Evolutionary conservation across 1,140 invertebrate species (phyloP).

Genomic region (Venustaconcha ellipsiformis): DNA sequence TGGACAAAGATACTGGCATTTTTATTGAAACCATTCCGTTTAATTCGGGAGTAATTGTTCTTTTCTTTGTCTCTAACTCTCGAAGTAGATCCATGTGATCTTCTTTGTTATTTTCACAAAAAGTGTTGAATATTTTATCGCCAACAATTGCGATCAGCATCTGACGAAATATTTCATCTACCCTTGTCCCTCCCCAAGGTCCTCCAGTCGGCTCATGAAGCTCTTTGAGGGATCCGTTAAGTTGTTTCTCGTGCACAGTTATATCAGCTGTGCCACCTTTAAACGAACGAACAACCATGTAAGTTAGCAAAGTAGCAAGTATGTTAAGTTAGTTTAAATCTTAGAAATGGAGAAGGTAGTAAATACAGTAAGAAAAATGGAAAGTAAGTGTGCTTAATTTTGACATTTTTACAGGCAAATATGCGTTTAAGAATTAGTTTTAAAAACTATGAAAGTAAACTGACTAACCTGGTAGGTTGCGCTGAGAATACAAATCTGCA

Average conservation of each 20-base stretch:
- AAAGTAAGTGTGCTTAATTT: neutral
- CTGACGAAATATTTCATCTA: slow-evolving; percentile 28
- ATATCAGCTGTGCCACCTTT: slow-evolving; percentile 30
- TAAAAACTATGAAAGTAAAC: neutral
- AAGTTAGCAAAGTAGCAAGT: neutral
- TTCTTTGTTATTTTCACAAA: slow-evolving; percentile 19
- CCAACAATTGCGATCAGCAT: slow-evolving; percentile 22
- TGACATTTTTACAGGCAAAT: neutral
- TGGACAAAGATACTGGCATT: slow-evolving; percentile 13
- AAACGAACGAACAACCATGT: neutral
- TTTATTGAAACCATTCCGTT: slow-evolving; percentile 19
- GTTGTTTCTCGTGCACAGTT: slow-evolving; percentile 22
- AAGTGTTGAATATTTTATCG: slow-evolving; percentile 15
- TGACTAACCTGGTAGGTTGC: neutral
- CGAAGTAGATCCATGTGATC: slow-evolving; percentile 28
- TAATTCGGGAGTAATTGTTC: slow-evolving; percentile 19
- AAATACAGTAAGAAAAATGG: neutral
- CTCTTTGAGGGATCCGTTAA: slow-evolving; percentile 19
- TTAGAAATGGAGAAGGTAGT: neutral
- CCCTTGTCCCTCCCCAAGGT: slow-evolving; percentile 35
- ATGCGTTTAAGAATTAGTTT: neutral
- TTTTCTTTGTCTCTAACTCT: slow-evolving; percentile 31
- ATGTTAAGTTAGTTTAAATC: neutral
- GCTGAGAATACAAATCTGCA: no score
- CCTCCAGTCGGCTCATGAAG: slow-evolving; percentile 31